Conservation (phyloP, 1,140 invertebrate genomes). For the Scaptomyza montana region DNA sequence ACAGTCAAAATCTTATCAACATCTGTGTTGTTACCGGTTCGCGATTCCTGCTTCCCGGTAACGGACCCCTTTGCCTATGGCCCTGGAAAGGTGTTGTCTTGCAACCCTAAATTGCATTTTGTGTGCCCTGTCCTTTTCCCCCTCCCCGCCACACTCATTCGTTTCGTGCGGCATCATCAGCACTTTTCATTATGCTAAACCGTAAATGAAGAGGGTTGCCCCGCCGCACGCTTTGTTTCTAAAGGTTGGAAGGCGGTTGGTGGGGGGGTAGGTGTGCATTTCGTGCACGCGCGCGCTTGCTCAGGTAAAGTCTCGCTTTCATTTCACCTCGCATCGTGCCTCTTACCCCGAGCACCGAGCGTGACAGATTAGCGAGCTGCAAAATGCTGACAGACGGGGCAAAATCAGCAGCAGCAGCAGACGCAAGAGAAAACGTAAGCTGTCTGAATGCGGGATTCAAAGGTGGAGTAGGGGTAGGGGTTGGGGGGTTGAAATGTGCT, state of each 20-base stretch:
- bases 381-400: slow-evolving; percentile 76
- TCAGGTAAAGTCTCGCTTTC: slow-evolving; percentile 50
- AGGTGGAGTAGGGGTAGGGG: background rate
- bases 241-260: background rate
- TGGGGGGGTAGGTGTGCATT: slow-evolving; percentile 34
- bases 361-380: slow-evolving; percentile 71
- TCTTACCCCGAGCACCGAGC: slow-evolving; percentile 46
- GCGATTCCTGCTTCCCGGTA: background rate
- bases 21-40: too few species aligned
- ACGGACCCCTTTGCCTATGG: background rate
- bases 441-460: slow-evolving; percentile 57
- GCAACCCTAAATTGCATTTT: slow-evolving; percentile 80
- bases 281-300: slow-evolving; percentile 12
- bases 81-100: slow-evolving; percentile 64
- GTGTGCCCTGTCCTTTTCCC: slow-evolving; percentile 16
- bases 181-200: slow-evolving; percentile 81
- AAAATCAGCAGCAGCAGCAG: slow-evolving; percentile 16
- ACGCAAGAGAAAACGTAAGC: slow-evolving; percentile 24
- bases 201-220: slow-evolving; percentile 78
- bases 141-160: background rate
- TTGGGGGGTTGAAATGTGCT: slow-evolving; percentile 19
- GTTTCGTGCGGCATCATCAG: slow-evolving; percentile 51
- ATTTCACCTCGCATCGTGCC: background rate
- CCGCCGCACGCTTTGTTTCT: background rate
- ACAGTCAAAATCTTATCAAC: too few species aligned